These are phyloP conservation scores for Aphaenogaster rudis DNA, from an alignment of 1,140 invertebrate genomes.

Conservation along the genomic window DNA sequence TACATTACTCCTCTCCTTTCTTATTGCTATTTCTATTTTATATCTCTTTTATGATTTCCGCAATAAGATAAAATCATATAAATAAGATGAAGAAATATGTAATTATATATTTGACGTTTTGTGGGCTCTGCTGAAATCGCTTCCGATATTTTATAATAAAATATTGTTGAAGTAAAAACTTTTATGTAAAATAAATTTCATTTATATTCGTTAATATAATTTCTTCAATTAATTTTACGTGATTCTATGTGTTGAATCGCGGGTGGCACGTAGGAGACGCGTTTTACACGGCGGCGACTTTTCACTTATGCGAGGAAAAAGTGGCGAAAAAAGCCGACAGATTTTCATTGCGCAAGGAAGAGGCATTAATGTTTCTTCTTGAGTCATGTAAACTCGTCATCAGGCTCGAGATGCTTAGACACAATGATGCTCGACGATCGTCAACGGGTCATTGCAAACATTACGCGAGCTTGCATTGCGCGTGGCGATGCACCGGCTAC, in stretches of 20 bases:
- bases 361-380: constrained; percentile 45
- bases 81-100: not conserved
- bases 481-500: constrained; percentile 10
- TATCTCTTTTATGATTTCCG: not conserved
- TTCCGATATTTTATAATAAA: not conserved
- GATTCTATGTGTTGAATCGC: not conserved
- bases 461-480: constrained; percentile 49
- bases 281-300: not conserved
- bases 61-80: not conserved
- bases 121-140: not conserved
- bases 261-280: no score
- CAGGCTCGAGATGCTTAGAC: constrained; percentile 33
- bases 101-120: not conserved
- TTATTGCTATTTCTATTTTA: constrained; percentile 1
- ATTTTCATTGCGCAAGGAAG: constrained; percentile 48
- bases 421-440: constrained; percentile 67
- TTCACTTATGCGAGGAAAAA: constrained; percentile 35
- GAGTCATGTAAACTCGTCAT: constrained; percentile 54
- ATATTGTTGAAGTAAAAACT: not conserved
- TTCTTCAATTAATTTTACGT: not conserved
- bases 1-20: not conserved
- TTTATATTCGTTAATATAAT: not conserved
- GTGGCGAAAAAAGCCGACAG: constrained; percentile 20
- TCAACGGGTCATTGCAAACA: constrained; percentile 48
- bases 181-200: not conserved